A percentile compares a stretch with the other conserved stretches of the same genome.
phyloP scores from a whole-genome alignment of 2,797 vertebrate genomes.

The Remorina albescens region DNA sequence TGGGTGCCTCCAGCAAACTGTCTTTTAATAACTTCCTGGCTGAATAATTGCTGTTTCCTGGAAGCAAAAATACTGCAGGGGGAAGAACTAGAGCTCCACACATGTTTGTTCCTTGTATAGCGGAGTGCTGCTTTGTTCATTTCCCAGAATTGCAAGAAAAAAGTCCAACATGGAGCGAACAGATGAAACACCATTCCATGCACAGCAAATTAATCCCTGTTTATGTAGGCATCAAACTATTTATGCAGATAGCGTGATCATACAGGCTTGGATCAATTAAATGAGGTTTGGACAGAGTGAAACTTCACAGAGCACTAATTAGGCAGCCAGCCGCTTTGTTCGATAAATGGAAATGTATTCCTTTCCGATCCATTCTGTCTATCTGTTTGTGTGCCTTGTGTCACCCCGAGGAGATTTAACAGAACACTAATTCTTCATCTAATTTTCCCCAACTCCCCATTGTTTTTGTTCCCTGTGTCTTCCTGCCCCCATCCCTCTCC shows the following conservation, averaged over 20 bases:
- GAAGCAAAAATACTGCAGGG: constrained; percentile 33
- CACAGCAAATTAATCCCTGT: constrained; percentile 54
- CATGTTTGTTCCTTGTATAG: constrained; percentile 19
- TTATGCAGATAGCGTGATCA: constrained; percentile 62
- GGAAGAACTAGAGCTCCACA: constrained; percentile 9
- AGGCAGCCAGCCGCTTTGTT: constrained; percentile 62
- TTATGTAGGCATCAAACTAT: constrained; percentile 56
- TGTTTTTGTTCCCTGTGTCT: constrained; percentile 46
- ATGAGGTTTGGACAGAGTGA: constrained; percentile 66
- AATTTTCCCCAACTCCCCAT: constrained; percentile 63
- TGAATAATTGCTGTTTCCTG: constrained; percentile 63
- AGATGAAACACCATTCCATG: constrained; percentile 42
- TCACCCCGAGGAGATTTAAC: constrained; percentile 69
- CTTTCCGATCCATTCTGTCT: constrained; percentile 49
- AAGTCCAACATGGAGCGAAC: constrained; percentile 16
- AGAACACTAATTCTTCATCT: constrained; percentile 76
- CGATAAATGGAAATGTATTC: constrained; percentile 73
- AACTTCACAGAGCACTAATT: constrained; percentile 75
- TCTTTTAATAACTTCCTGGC: constrained; percentile 72
- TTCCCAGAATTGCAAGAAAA: constrained; percentile 7
- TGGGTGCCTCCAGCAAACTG: constrained; percentile 56
- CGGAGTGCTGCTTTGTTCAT: constrained; percentile 9
- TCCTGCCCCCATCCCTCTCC: constrained; percentile 50
- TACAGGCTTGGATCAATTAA: constrained; percentile 67
- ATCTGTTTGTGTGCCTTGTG: constrained; percentile 55